Conservation (phyloP, 2,888 invertebrate species). For the Chrysolina americana region DNA sequence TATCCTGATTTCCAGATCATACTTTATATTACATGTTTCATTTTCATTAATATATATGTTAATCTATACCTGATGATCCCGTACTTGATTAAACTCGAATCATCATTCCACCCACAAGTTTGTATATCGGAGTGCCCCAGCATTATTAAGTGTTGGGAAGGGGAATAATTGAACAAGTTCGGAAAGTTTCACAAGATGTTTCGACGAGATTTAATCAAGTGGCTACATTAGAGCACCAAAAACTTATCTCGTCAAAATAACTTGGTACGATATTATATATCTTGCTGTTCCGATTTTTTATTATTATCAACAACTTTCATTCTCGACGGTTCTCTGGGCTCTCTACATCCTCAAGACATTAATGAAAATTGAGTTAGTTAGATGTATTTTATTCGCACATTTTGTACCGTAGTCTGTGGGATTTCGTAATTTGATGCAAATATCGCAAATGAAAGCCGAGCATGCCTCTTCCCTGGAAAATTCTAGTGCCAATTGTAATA, state of each 20-base stretch:
- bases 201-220: constrained; percentile 54
- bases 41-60: too few species aligned
- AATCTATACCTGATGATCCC: not conserved
- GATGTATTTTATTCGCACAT: not conserved
- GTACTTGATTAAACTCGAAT: not conserved
- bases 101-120: constrained; percentile 36
- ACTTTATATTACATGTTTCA: too few species aligned
- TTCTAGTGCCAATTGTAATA: too few species aligned
- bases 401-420: too few species aligned
- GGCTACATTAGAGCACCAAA: constrained; percentile 45
- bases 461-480: too few species aligned
- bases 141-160: constrained; percentile 52
- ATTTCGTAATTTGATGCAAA: not conserved
- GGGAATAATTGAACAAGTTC: constrained; percentile 54
- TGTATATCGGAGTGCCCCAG: constrained; percentile 43
- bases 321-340: not conserved
- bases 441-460: too few species aligned
- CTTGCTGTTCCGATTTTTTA: constrained; percentile 13
- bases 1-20: too few species aligned
- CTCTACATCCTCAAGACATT: not conserved
- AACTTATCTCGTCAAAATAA: constrained; percentile 45
- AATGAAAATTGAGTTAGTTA: not conserved
- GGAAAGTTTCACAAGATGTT: constrained; percentile 52
- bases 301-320: not conserved
- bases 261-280: constrained; percentile 24